A percentile compares a stretch with the other conserved stretches of the same genome.
Evolutionary conservation across 1,140 invertebrate genomes (phyloP).

Genomic region (Gryllus bimaculatus): DNA sequence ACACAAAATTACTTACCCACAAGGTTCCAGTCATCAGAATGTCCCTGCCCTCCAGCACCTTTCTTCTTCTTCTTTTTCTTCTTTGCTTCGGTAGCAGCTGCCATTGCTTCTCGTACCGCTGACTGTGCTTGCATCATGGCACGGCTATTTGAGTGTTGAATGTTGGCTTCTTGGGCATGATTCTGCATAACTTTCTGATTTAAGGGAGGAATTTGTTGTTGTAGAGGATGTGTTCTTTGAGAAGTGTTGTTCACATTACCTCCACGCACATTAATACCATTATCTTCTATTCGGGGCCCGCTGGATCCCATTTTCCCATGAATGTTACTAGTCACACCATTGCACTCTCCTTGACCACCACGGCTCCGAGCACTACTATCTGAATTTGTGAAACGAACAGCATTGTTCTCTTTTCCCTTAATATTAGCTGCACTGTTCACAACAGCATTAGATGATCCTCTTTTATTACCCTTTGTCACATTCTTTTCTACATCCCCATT

Average conservation of each 20-base stretch:
- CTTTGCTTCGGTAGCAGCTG: conserved; percentile 30
- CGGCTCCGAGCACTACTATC: conserved; percentile 27
- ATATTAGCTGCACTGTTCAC: conserved; percentile 9
- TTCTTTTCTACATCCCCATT: conserved; percentile 21
- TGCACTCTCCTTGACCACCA: conserved; percentile 26
- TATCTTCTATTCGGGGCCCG: conserved; percentile 37
- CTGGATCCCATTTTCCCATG: conserved; percentile 35
- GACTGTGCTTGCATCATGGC: neutral
- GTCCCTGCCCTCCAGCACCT: conserved; percentile 31
- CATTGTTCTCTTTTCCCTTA: conserved; percentile 21
- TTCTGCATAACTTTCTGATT: conserved; percentile 6
- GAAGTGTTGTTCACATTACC: neutral
- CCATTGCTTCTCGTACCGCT: conserved; percentile 16
- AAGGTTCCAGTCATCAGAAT: conserved; percentile 44
- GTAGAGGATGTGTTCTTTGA: neutral
- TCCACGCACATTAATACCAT: conserved; percentile 31
- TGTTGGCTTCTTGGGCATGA: neutral
- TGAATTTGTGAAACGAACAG: conserved; percentile 9
- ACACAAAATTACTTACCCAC: conserved; percentile 37
- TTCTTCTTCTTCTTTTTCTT: conserved; percentile 44
- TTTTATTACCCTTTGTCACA: conserved; percentile 22
- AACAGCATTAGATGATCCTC: conserved; percentile 12
- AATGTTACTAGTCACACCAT: conserved; percentile 33
- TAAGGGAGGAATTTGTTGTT: conserved; percentile 2
- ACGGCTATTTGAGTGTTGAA: neutral